These are phyloP conservation scores for Poecilia latipinna DNA, from an alignment of 2,113 vertebrate species.

Conservation along the genomic window DNA sequence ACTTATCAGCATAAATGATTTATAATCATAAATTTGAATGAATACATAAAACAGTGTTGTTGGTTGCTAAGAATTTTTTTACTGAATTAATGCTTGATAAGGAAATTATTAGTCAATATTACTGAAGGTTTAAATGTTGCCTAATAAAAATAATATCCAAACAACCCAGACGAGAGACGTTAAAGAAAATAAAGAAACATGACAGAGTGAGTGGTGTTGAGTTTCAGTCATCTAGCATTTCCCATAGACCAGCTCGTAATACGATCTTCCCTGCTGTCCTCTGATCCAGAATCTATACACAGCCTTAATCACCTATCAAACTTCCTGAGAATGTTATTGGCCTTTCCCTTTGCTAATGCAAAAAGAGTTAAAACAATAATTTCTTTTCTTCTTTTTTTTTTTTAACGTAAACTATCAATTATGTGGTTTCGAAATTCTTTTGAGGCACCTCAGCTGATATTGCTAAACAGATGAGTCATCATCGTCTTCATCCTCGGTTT, in stretches of 20 bases:
- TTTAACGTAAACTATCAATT: background rate
- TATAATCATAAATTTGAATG: too few species aligned
- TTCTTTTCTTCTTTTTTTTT: too few species aligned
- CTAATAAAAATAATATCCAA: background rate
- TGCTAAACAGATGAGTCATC: background rate
- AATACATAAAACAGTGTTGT: too few species aligned
- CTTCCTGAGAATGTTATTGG: background rate
- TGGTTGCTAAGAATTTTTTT: too few species aligned
- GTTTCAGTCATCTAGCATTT: conserved; percentile 56
- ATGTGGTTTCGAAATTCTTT: background rate
- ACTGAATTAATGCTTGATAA: too few species aligned
- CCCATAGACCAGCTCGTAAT: conserved; percentile 48
- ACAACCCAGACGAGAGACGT: background rate
- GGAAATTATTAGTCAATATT: too few species aligned
- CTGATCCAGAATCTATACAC: conserved; percentile 70
- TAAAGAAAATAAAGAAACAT: background rate
- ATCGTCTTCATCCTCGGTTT: too few species aligned
- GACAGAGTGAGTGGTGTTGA: conserved; percentile 25
- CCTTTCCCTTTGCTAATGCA: background rate
- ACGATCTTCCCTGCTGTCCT: conserved; percentile 43
- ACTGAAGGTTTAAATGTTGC: background rate
- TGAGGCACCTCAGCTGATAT: too few species aligned
- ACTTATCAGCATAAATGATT: too few species aligned
- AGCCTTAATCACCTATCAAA: background rate
- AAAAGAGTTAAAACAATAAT: background rate